Percentiles rank a stretch among this genome's conserved stretches.
Evolutionary conservation across 1,140 invertebrate genomes (phyloP).

Genomic region (Penaeus japonicus): DNA sequence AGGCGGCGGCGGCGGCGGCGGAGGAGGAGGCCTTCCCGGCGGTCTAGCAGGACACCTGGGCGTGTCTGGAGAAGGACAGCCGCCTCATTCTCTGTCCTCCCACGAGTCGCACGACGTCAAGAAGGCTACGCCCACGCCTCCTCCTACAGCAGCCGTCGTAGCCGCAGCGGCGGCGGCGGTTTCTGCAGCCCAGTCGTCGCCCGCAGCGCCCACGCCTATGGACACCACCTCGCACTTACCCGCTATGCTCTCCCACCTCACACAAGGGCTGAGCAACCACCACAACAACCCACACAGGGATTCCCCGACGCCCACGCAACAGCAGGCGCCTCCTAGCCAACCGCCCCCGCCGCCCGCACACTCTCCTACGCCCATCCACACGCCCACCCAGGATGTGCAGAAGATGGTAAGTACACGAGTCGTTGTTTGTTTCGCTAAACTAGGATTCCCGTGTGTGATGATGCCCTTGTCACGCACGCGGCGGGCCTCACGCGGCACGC

Average conservation of each 20-base stretch:
- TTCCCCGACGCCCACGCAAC: not conserved
- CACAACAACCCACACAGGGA: slow-evolving; percentile 31
- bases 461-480: too few species aligned
- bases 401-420: slow-evolving; percentile 43
- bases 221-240: slow-evolving; percentile 49
- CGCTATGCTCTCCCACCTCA: slow-evolving; percentile 49
- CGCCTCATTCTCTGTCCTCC: too few species aligned
- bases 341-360: not conserved
- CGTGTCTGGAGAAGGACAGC: too few species aligned
- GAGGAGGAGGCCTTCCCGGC: too few species aligned
- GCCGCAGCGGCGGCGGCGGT: slow-evolving; percentile 12
- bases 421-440: not conserved
- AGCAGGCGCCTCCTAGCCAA: not conserved
- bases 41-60: too few species aligned
- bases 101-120: too few species aligned
- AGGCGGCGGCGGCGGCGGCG: too few species aligned
- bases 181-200: slow-evolving; percentile 2
- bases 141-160: not conserved
- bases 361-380: slow-evolving; percentile 33
- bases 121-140: not conserved
- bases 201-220: slow-evolving; percentile 41
- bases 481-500: too few species aligned
- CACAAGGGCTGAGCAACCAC: slow-evolving; percentile 13
- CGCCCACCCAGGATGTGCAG: slow-evolving; percentile 28
- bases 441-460: not conserved